Evolutionary conservation across 2,888 invertebrate species (phyloP), one percentile per base, ranked within the genome.

Genomic region (Spilarctia lutea): DNA sequence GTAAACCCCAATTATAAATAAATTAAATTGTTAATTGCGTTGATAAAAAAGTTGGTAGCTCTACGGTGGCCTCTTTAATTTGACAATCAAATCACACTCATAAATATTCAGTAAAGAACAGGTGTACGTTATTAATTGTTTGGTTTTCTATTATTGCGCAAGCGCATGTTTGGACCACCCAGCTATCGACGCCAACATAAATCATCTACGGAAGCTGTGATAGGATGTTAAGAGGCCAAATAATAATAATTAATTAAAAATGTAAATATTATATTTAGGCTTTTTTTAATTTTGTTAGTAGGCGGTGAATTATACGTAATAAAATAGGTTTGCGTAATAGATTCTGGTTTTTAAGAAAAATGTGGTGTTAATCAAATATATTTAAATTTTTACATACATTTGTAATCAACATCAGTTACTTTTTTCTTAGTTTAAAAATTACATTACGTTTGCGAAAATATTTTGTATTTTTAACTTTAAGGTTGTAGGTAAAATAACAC

Each of bases 41-140:
- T 7, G 30, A 63, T 30, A 63, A 63, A 63, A 30, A 30, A 63
- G 30, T 2, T 60, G 13, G 27, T 27, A 30, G 30, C 63, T 30
- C 63, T 63, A 65, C 24, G 48, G n/a, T 52, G 56, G 35, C 39
- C 52, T 66, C 60, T 30, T 66, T 63, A 66, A 52, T 35, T 20
- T 24, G 52, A 74, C 65, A 72, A n/a, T 77, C 74, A 74, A 80
- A 80, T 78, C 75, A 76, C 30, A 76, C 72, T 75, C 71, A 83
- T 83, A 78, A 85, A 75, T 80, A 73, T 75, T 74, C 65, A 65
- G 24, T 74, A 68, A 75, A 76, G 72, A 85, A 82, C 87, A 85
- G 86, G 85, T 87, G 87, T 82, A 30, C 75, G 78, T 79, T 80
- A 83, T 86, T 86, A 83, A 85, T 86, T 83, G 83, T 81, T 76